A percentile compares a stretch with the other conserved stretches of the same genome.
These are phyloP conservation scores for Oreortyx pictus DNA, from an alignment of 2,797 vertebrate genomes.

Conservation along the genomic window DNA sequence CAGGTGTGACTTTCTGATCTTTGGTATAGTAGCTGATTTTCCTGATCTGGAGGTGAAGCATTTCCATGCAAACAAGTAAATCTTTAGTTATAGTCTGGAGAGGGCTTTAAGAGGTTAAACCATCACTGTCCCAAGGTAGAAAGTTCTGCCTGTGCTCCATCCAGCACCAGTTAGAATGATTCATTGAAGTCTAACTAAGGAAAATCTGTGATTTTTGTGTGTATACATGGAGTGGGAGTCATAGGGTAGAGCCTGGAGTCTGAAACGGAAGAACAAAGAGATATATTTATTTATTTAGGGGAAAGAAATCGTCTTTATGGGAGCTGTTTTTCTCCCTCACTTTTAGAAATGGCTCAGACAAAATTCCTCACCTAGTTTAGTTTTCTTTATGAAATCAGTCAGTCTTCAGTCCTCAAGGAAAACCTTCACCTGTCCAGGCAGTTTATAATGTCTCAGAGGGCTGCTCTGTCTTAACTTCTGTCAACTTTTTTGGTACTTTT, in stretches of 20 bases:
- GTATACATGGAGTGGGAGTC: not conserved
- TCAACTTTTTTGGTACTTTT: not conserved
- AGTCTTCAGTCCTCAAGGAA: not conserved
- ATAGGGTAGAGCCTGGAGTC: not conserved
- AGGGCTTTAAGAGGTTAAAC: not conserved
- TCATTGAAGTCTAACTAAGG: not conserved
- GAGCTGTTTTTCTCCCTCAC: not conserved
- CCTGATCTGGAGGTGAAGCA: not conserved
- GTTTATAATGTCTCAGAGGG: not conserved
- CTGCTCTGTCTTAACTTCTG: not conserved
- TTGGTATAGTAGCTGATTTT: not conserved
- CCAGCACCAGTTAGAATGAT: not conserved
- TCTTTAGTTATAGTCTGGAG: not conserved
- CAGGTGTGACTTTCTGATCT: not conserved
- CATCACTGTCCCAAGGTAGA: not conserved
- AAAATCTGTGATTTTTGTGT: not conserved
- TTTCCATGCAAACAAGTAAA: not conserved
- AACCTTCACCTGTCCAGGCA: not conserved
- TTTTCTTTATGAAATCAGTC: not conserved
- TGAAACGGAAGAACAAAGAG: not conserved
- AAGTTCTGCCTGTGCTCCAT: not conserved
- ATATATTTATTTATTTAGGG: not conserved
- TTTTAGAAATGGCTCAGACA: not conserved
- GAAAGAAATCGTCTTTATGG: not conserved
- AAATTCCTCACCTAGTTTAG: not conserved